phyloP scores from a whole-genome alignment of 2,888 invertebrate species.

The Cerastis rubricosa region DNA sequence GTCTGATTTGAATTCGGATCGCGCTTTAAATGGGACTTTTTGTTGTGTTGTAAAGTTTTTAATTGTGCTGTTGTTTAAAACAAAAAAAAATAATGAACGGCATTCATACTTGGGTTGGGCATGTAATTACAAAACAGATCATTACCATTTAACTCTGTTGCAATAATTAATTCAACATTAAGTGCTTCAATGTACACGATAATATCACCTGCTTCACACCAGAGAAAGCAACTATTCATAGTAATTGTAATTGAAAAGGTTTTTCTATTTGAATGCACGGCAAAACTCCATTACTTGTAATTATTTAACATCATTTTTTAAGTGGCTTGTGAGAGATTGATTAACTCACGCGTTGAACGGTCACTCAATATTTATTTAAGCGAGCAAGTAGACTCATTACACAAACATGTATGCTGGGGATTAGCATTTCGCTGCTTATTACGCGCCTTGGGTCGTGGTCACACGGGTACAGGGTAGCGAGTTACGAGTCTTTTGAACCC shows the following conservation, averaged over 20 bases:
- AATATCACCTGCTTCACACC: conserved; percentile 36
- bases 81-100: conserved; percentile 12
- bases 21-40: conserved; percentile 78
- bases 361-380: conserved; percentile 70
- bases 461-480: conserved; percentile 14
- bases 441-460: conserved; percentile 57
- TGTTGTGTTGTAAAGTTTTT: conserved; percentile 64
- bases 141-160: neutral
- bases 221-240: conserved; percentile 37
- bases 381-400: conserved; percentile 67
- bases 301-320: conserved; percentile 57
- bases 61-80: conserved; percentile 58
- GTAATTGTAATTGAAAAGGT: conserved; percentile 48
- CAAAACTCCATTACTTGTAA: conserved; percentile 47
- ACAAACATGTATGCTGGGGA: conserved; percentile 69
- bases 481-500: neutral
- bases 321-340: conserved; percentile 60
- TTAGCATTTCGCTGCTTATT: conserved; percentile 69
- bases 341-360: conserved; percentile 62
- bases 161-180: conserved; percentile 4
- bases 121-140: neutral
- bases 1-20: conserved; percentile 87
- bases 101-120: neutral
- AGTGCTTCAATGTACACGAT: conserved; percentile 31
- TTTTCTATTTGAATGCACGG: conserved; percentile 31